Evolutionary conservation across 2,888 invertebrate species (phyloP), one percentile per base, ranked within the genome.

Genomic region (Sepioteuthis lessoniana): DNA sequence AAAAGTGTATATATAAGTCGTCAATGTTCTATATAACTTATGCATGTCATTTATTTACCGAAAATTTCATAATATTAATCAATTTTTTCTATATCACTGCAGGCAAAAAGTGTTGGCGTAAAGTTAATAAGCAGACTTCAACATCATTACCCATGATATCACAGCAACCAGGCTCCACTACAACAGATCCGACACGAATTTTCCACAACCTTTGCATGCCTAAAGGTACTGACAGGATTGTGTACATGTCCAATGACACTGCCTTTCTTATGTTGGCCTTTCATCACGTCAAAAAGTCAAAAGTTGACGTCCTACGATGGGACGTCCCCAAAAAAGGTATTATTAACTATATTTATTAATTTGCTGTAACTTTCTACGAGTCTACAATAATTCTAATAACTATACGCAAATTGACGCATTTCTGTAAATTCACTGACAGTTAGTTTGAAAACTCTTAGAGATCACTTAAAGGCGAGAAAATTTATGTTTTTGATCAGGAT

Each of bases 131-230:
- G 46, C 42, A 31, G 28, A 91, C 37, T 37, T 25, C 90, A 28
- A 90, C 90, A 38, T 38, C 42, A 46, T 42, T 37, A 21, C 42
- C 91, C 4, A 47, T 19, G n/a, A 19, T 92, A 46, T 21, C 37
- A 37, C 42, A 92, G 31, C 42, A 47, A 92, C 46, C 92, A 19
- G 35, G 92, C 46, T 92, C 93, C 31, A 93, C 93, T 28, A 60
- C 93, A 55, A 60, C 60, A 38, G 93, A 93, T 37, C 93, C 93
- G n/a, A 93, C 93, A 0, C 93, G 35, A n/a, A 93, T 93, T 31
- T 93, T 93, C 55, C 93, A 93, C 93, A 93, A 93, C 55, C 93
- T 93, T 31, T 93, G 93, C 50, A 93, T 93, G 93, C 93, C 93
- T 8, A 93, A 93, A 93, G 60, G 93, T 31, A 93, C 93, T 31